phyloP scores from a whole-genome alignment of 1,140 invertebrate genomes.

The Mesaphorura yosii region DNA sequence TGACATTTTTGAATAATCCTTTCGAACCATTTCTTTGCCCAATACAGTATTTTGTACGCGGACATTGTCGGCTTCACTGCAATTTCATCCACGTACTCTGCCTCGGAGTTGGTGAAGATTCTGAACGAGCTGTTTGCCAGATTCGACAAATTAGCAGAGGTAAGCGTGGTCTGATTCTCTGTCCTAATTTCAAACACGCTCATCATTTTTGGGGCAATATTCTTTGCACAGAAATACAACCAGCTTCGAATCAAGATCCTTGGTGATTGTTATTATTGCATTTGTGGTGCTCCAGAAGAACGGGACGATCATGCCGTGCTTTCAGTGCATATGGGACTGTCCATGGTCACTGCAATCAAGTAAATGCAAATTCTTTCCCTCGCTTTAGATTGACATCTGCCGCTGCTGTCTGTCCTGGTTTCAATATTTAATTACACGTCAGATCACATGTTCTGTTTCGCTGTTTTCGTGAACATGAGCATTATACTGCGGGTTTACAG shows the following conservation, averaged over 20 bases:
- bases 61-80: conserved; percentile 63
- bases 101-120: conserved; percentile 83
- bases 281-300: conserved; percentile 75
- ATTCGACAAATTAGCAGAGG: conserved; percentile 81
- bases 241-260: conserved; percentile 89
- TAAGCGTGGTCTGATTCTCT: no score
- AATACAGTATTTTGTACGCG: conserved; percentile 55
- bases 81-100: conserved; percentile 86
- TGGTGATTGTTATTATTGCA: conserved; percentile 93
- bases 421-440: no score
- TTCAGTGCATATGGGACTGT: conserved; percentile 86
- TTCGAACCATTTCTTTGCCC: no score
- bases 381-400: no score
- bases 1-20: no score
- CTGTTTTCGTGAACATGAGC: no score
- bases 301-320: conserved; percentile 83
- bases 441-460: conserved; percentile 37
- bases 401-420: no score
- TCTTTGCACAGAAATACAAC: conserved; percentile 66
- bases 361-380: no score
- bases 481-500: no score
- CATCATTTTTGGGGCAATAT: conserved; percentile 15
- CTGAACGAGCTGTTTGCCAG: conserved; percentile 85
- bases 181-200: background rate
- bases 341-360: conserved; percentile 94